These are phyloP conservation scores for Himalopsyche phryganea DNA, from an alignment of 1,140 invertebrate species.

Conservation along the genomic window DNA sequence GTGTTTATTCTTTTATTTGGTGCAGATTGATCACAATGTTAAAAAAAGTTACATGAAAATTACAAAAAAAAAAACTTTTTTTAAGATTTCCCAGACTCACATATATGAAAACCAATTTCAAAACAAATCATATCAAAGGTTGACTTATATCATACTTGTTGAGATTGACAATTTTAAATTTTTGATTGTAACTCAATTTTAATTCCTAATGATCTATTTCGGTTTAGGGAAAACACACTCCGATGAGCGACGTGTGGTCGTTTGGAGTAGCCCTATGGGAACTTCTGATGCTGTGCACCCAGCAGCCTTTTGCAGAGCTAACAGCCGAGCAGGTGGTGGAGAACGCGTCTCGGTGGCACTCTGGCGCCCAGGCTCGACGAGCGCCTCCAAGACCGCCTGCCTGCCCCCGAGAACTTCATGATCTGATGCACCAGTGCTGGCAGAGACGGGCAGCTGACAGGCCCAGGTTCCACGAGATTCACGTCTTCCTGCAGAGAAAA, in stretches of 20 bases:
- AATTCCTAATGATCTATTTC: too few species aligned
- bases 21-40: too few species aligned
- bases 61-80: too few species aligned
- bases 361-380: slow-evolving; percentile 2
- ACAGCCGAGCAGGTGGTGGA: slow-evolving; percentile 74
- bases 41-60: too few species aligned
- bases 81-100: too few species aligned
- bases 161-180: too few species aligned
- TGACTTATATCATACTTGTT: too few species aligned
- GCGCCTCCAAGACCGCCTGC: slow-evolving; percentile 70
- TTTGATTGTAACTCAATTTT: too few species aligned
- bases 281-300: slow-evolving; percentile 68
- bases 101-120: too few species aligned
- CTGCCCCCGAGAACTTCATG: slow-evolving; percentile 87
- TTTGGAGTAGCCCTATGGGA: slow-evolving; percentile 79
- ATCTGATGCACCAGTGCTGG: slow-evolving; percentile 94
- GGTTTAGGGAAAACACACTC: slow-evolving; percentile 64
- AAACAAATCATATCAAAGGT: too few species aligned
- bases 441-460: slow-evolving; percentile 77
- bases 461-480: slow-evolving; percentile 88
- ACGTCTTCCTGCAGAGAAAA: slow-evolving; percentile 87
- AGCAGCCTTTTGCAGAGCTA: slow-evolving; percentile 69
- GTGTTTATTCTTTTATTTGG: too few species aligned
- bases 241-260: slow-evolving; percentile 74
- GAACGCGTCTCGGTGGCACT: slow-evolving; percentile 67